Evolutionary conservation across 92 coral and sea anemone species (phyloP).

Genomic region (Palythoa caribaeorum): DNA sequence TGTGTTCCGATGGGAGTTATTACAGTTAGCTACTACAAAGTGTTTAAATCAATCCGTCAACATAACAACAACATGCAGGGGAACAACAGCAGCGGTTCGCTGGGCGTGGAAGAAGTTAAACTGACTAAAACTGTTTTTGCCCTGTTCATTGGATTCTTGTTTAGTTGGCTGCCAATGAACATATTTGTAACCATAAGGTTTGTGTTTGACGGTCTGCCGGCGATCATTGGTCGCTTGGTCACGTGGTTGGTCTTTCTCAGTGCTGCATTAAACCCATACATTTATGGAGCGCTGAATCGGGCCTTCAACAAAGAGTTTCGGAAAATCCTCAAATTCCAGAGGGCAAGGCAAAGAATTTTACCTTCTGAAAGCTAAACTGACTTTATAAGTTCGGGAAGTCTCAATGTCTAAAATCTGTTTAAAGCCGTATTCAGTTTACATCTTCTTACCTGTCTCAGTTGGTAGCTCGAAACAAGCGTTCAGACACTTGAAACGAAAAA

Average conservation of each 20-base stretch:
- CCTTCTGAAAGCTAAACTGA: conserved; percentile 19
- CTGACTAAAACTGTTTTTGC: conserved; percentile 27
- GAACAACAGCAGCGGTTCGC: not conserved
- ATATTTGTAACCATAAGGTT: conserved; percentile 32
- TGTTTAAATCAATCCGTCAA: conserved; percentile 26
- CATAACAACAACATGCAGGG: conserved; percentile 22
- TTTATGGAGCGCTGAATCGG: conserved; percentile 22
- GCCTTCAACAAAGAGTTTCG: conserved; percentile 37
- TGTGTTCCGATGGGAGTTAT: conserved; percentile 23
- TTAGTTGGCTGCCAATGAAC: conserved; percentile 37
- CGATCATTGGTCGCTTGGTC: conserved; percentile 10
- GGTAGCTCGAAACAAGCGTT: too few species aligned
- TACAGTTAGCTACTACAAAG: not conserved
- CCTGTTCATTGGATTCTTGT: conserved; percentile 22
- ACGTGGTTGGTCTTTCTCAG: conserved; percentile 26
- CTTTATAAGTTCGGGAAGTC: not conserved
- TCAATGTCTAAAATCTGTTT: not conserved
- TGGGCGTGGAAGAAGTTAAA: conserved; percentile 20
- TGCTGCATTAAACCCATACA: conserved; percentile 11
- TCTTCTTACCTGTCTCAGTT: too few species aligned
- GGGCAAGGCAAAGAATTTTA: not conserved
- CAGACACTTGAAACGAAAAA: too few species aligned
- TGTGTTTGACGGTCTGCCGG: conserved; percentile 8
- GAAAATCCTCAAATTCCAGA: conserved; percentile 12
- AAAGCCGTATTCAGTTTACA: too few species aligned